Evolutionary conservation across 2,797 vertebrate genomes (phyloP), one percentile per base, ranked within the genome.

Genomic region (Trachops cirrhosus): DNA sequence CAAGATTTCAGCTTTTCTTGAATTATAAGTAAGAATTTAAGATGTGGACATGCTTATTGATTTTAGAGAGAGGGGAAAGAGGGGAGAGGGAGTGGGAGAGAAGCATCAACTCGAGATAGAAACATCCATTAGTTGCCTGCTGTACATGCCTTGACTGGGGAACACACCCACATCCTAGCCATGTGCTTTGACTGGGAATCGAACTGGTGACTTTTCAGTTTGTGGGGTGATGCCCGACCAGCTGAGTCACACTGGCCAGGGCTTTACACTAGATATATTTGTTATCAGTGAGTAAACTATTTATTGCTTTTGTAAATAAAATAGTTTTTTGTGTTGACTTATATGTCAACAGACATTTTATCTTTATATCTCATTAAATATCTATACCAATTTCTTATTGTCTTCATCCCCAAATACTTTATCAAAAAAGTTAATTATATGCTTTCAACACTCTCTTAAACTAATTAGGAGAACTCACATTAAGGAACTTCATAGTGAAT

Each of bases 321-420:
- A 48, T 79, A 32, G 57, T 57, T 73, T 39, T 54, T 11, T 64
- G 12, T 84, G 26, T 74, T 85, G 86, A 83, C 14, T 70, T 87
- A 48, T 14, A 62, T 62, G n/a, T 26, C 46, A 32, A 91, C 6
- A 85, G 29, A 54, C 6, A 70, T 44, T 91, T 92, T 80, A 52
- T 64, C 50, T 90, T 86, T 93, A 62, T 80, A 85, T 64, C 39
- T 80, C 34, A 54, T 10, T 68, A 93, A 91, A 89, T 83, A 16
- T 68, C 15, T 91, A 39, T 70, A 92, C 46, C 14, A 46, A 78
- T 95, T 93, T 93, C 78, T 88, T 88, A 89, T n/a, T 92, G 86
- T 94, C 32, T 78, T 54, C 8, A 50, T 62, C 92, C 48, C 24
- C 12, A 41, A 32, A 21, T 24, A 78, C 26, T 86, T 29, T 93